Conservation (phyloP, 1,140 invertebrate species). For the Periplaneta americana region DNA sequence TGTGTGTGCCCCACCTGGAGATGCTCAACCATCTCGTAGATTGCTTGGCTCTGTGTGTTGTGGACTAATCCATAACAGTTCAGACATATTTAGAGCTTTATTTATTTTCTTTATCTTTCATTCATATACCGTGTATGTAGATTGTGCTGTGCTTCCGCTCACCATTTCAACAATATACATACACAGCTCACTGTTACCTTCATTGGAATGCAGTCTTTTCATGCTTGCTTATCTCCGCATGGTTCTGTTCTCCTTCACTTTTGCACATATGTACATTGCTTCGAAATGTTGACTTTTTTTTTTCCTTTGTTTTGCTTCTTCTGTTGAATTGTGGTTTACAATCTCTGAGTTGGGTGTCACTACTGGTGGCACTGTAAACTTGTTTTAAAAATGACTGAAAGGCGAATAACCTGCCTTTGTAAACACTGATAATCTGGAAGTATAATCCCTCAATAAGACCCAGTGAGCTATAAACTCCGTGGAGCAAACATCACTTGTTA, state of each 20-base stretch:
- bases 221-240: not conserved
- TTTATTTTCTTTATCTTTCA: not conserved
- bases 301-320: not conserved
- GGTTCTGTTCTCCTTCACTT: not conserved
- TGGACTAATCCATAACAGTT: not conserved
- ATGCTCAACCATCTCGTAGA: not conserved
- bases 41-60: not conserved
- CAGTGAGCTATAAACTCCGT: too few species aligned
- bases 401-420: too few species aligned
- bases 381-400: too few species aligned
- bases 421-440: too few species aligned
- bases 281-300: not conserved
- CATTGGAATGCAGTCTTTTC: not conserved
- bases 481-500: too few species aligned
- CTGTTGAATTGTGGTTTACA: constrained; percentile 27
- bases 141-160: too few species aligned
- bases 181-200: not conserved
- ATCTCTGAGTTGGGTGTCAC: too few species aligned
- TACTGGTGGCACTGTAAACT: too few species aligned
- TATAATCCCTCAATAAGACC: too few species aligned
- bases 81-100: not conserved
- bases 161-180: not conserved
- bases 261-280: not conserved
- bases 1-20: not conserved
- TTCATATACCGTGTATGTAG: not conserved